These are phyloP conservation scores for Dicyrtoma fusca DNA, from an alignment of 2,888 invertebrate genomes.

Conservation along the genomic window DNA sequence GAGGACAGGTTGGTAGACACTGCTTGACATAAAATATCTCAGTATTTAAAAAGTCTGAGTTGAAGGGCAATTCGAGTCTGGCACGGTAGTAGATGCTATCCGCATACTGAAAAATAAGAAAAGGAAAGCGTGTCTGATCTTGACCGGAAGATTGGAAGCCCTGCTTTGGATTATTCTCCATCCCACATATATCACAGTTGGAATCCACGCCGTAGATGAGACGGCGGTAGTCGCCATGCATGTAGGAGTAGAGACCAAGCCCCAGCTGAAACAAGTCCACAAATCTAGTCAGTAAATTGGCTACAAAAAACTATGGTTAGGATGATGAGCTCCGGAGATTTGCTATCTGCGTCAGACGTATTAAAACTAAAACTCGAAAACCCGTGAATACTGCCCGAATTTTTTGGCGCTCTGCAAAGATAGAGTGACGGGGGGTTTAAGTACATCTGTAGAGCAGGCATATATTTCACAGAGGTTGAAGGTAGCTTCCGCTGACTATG, in stretches of 20 bases:
- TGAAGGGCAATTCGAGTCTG: slow-evolving; percentile 57
- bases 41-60: slow-evolving; percentile 19
- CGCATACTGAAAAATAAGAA: slow-evolving; percentile 58
- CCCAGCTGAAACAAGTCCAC: slow-evolving; percentile 59
- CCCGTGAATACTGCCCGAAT: too few relatives aligned
- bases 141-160: slow-evolving; percentile 59
- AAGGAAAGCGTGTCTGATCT: slow-evolving; percentile 59
- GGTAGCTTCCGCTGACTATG: too few relatives aligned
- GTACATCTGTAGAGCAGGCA: too few relatives aligned
- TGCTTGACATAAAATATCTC: slow-evolving; percentile 36
- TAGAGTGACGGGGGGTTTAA: too few relatives aligned
- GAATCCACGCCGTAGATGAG: slow-evolving; percentile 59
- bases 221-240: slow-evolving; percentile 65
- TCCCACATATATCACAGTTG: slow-evolving; percentile 69
- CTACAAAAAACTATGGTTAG: too few relatives aligned
- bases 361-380: too few relatives aligned
- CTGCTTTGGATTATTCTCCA: slow-evolving; percentile 59
- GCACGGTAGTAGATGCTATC: slow-evolving; percentile 39
- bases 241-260: slow-evolving; percentile 61
- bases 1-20: slow-evolving; percentile 40
- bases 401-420: too few relatives aligned
- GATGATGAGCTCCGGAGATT: too few relatives aligned
- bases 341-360: too few relatives aligned
- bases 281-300: too few relatives aligned
- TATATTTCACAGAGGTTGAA: too few relatives aligned